These are phyloP conservation scores for Zelostemma sp. DNA, from an alignment of 1,140 invertebrate species.

Conservation along the genomic window DNA sequence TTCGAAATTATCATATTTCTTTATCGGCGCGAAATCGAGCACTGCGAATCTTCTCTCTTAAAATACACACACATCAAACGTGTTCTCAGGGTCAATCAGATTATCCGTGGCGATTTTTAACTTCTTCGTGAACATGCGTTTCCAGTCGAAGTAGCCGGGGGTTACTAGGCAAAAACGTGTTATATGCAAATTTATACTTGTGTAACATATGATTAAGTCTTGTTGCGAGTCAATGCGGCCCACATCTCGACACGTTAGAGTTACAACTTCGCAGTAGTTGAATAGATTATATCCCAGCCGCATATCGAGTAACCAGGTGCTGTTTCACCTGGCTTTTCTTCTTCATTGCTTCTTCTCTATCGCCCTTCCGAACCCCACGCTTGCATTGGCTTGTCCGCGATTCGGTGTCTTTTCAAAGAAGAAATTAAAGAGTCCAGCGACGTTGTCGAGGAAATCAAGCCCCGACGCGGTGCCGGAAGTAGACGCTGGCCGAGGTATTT, in stretches of 20 bases:
- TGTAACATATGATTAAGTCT: slow-evolving; percentile 14
- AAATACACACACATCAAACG: neutral
- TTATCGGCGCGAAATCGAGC: too few species aligned
- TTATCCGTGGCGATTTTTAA: neutral
- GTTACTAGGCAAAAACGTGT: neutral
- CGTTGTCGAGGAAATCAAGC: too few species aligned
- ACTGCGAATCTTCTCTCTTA: too few species aligned
- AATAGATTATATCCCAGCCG: slow-evolving; percentile 14
- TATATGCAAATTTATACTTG: slow-evolving; percentile 2
- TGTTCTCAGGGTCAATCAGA: neutral
- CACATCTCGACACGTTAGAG: slow-evolving; percentile 5
- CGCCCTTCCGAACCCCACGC: neutral
- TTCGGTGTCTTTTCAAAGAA: too few species aligned
- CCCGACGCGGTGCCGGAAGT: neutral
- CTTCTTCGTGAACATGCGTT: neutral
- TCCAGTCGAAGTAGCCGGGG: neutral
- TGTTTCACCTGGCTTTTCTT: slow-evolving; percentile 17
- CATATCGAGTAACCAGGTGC: slow-evolving; percentile 19
- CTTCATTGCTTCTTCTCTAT: slow-evolving; percentile 13
- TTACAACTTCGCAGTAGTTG: slow-evolving; percentile 10
- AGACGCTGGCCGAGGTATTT: neutral
- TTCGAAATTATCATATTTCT: too few species aligned
- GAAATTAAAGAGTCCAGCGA: too few species aligned
- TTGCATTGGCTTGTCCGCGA: neutral
- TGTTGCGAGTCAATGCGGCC: slow-evolving; percentile 14